Evolutionary conservation across 1,140 invertebrate species (phyloP), one percentile per base, ranked within the genome.

Genomic region (Kradibia gibbosae): DNA sequence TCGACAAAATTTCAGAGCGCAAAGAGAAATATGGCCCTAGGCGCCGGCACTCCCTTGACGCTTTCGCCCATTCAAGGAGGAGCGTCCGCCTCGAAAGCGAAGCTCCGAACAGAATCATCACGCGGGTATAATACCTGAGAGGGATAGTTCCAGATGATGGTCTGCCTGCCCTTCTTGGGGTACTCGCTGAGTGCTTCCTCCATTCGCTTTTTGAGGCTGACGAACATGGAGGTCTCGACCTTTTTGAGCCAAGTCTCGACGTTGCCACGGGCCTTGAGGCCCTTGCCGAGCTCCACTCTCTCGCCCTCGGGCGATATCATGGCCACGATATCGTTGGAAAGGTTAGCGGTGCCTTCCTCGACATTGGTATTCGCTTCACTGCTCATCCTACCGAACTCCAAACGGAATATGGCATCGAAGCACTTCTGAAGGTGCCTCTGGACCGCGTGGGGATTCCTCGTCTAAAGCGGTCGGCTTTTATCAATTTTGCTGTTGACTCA

Each of bases 231-330:
- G 22, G 94, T 93, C 88, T 98, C 97, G 17, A 98, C 94, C 90
- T 97, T 97, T 15, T 95, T 93, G 34, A 97, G 89, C 97, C 97
- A 98, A 86, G 96, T 95, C 89, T 98, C 96, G 7, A 97, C 96
- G 85, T 96, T 96, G 1, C 96, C 96, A 81, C 96, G 91, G 0
- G 96, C 96, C 90, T 96, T 97, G 10, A 98, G 88, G 2, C 96
- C 96, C 93, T 96, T 96, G 22, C 93, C 94, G 10, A 97, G 92
- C 53, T 92, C 90, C 50, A 97, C 93, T 83, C 94, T 93, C 87
- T 98, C 97, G 77, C 94, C 94, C 90, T 97, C 97, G 5, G 96
- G 96, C 22, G 96, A 97, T 1, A 97, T 92, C 95, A 97, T 97
- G 0, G 96, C 95, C 8, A 96, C 86, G 65, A 98, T 97, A 84